Evolutionary conservation across 2,888 invertebrate genomes (phyloP).

Genomic region (Mythimna ferrago): DNA sequence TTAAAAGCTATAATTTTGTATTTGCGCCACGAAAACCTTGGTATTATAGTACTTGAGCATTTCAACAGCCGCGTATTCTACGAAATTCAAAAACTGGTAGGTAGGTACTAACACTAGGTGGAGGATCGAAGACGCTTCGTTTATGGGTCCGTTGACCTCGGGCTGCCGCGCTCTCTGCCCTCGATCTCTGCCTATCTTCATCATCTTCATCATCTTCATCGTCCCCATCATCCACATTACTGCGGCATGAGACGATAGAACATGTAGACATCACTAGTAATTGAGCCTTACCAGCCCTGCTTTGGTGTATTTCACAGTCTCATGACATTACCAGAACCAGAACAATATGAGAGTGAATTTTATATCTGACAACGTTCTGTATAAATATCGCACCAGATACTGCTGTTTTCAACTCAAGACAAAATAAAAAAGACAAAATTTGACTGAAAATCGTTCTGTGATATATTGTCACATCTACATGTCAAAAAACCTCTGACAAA

Average conservation of each 20-base stretch:
- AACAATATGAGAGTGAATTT: background rate
- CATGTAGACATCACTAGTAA: slow-evolving; percentile 46
- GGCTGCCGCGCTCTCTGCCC: background rate
- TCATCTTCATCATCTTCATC: slow-evolving; percentile 1
- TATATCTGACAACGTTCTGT: background rate
- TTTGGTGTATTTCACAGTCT: background rate
- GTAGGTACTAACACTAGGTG: slow-evolving; percentile 40
- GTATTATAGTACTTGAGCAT: background rate
- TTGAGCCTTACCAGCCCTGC: background rate
- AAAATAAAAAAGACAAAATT: background rate
- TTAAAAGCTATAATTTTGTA: no score
- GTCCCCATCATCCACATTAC: slow-evolving; percentile 7
- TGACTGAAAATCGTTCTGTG: background rate
- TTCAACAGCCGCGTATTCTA: background rate
- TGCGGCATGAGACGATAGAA: slow-evolving; percentile 23
- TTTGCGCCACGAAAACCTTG: background rate
- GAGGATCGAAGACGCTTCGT: slow-evolving; percentile 38
- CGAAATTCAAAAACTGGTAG: slow-evolving; percentile 1
- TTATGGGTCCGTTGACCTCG: slow-evolving; percentile 15
- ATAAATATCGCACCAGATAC: background rate
- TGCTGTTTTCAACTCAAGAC: background rate
- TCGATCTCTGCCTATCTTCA: background rate
- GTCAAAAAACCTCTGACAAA: background rate
- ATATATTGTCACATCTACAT: background rate
- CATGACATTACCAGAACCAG: background rate